Conservation (phyloP, 2,113 vertebrate genomes). For the Reinhardtius hippoglossoides region DNA sequence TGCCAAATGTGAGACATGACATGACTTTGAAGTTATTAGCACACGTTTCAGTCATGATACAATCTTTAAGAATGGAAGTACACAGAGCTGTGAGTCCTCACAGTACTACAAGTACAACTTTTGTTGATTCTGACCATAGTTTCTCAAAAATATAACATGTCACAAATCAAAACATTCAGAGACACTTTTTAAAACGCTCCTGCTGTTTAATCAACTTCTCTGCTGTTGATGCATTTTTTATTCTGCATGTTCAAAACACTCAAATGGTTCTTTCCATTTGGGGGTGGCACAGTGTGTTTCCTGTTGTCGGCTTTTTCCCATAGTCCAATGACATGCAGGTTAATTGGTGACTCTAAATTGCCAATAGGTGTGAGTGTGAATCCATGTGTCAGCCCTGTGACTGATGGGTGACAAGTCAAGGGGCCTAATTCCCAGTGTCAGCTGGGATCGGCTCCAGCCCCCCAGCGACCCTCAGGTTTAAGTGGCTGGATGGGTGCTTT, state of each 20-base stretch:
- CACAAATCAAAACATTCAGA: not conserved
- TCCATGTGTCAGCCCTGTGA: too few relatives aligned
- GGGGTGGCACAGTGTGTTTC: not conserved
- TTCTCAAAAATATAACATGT: not conserved
- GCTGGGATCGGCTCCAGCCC: not conserved
- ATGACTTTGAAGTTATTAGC: not conserved
- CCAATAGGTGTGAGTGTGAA: too few relatives aligned
- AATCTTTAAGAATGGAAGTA: not conserved
- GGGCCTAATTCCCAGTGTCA: too few relatives aligned
- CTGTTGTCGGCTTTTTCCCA: not conserved
- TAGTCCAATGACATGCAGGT: not conserved
- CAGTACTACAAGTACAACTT: not conserved
- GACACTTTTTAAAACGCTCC: not conserved
- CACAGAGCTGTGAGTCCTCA: not conserved
- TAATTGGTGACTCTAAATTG: not conserved
- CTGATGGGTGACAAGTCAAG: too few relatives aligned
- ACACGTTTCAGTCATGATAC: not conserved
- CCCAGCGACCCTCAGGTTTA: not conserved
- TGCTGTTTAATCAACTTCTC: not conserved
- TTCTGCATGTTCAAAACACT: too few relatives aligned
- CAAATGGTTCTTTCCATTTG: not conserved
- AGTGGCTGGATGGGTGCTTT: not conserved
- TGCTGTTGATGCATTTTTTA: too few relatives aligned
- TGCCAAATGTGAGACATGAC: slow-evolving; percentile 82
- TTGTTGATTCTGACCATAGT: too few relatives aligned